Percentiles rank a stretch among this genome's conserved stretches.
Conservation (phyloP, 1,140 invertebrate species). For the Carcinoscorpius rotundicauda region DNA sequence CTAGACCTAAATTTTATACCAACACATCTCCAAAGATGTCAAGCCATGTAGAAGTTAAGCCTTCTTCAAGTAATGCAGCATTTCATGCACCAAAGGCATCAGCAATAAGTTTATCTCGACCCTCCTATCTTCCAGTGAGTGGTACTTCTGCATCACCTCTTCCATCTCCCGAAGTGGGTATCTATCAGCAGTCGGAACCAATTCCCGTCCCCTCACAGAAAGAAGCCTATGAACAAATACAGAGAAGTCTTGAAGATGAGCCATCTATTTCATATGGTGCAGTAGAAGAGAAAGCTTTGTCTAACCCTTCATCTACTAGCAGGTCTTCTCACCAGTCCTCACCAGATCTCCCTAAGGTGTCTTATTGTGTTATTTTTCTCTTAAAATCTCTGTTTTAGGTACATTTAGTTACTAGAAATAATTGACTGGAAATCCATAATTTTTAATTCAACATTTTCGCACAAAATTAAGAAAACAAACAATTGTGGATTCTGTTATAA, state of each 20-base stretch:
- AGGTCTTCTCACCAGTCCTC: no score
- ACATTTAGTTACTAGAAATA: no score
- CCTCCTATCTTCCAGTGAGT: background rate
- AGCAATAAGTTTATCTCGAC: constrained; percentile 1
- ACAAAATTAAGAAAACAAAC: no score
- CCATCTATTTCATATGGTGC: no score
- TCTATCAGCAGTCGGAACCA: constrained; percentile 12
- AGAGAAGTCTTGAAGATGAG: constrained; percentile 9
- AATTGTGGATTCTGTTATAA: no score
- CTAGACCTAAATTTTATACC: background rate
- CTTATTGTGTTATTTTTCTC: no score
- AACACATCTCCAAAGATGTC: constrained; percentile 1
- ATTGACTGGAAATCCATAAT: no score
- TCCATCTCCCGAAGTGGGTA: background rate
- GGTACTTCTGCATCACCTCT: background rate
- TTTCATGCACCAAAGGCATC: constrained; percentile 2
- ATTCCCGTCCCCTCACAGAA: constrained; percentile 24
- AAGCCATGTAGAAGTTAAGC: background rate
- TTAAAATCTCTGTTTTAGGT: no score
- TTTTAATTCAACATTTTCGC: no score
- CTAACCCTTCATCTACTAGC: no score
- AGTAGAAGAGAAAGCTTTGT: no score
- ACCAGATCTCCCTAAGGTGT: no score
- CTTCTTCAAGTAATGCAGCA: constrained; percentile 1
- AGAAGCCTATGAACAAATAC: constrained; percentile 22